Base-by-base conservation (phyloP, 2,888 invertebrate genomes). In the Chrysolina oricalcia region DNA sequence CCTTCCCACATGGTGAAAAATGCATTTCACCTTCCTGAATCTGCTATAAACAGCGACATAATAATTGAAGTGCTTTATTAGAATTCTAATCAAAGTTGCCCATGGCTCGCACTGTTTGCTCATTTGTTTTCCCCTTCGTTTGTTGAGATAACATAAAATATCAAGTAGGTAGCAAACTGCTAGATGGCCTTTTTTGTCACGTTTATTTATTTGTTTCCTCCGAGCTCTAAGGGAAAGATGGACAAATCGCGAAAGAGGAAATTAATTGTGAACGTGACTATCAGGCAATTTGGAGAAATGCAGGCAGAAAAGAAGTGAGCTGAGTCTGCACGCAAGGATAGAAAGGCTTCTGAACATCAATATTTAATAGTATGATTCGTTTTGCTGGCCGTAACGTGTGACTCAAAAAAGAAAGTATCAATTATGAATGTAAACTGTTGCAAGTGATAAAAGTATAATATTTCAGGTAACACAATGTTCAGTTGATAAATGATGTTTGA, bases 221-320 rank as follows among this genome's bases (percentile, higher is more conserved):
- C 48, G 17, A 17, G 13, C n/a, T 15, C 11, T 3, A 15, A 56
- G 56, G 56, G 56, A 13, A 6, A 0, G 19, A 23, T 19, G 15
- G 13, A 56, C 56, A 19, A 56, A 21, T 13, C 15, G 23, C 13
- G 56, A 23, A 23, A 10, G 15, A 23, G 23, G 56, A 13, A 17
- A 56, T 23, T 56, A 19, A 56, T 56, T 23, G 56, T 10, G 23
- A 56, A 56, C 56, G 56, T 56, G 56, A 56, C 56, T 56, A 5
- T 1, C 19, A 1, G 0, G 56, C 21, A 56, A 21, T 21, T 56
- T 56, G 21, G 19, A 56, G 23, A 21, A 17, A 17, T 48, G 48
- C 48, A 10, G 48, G 17, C 8, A 10, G 35, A 35, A 48, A 48
- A 17, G 17, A 48, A 17, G 17, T 48, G 10, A 2, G 48, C 48